phyloP scores from a whole-genome alignment of 2,888 invertebrate genomes.

The Ochlodes sylvanus region DNA sequence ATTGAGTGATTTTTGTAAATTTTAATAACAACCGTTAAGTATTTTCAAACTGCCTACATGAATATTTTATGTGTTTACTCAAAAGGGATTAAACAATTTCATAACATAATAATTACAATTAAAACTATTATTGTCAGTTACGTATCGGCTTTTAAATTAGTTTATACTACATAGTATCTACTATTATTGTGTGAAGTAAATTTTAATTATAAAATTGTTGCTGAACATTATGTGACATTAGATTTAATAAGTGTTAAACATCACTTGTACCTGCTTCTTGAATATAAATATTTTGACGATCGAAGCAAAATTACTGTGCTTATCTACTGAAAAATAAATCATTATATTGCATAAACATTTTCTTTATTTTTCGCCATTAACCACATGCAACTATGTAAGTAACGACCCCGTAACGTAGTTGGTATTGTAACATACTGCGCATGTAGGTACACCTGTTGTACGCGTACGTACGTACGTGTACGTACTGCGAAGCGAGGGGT shows the following conservation, averaged over 20 bases:
- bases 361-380: conserved; percentile 52
- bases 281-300: conserved; percentile 80
- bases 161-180: background rate
- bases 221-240: conserved; percentile 59
- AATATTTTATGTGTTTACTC: background rate
- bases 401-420: no score
- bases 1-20: conserved; percentile 46
- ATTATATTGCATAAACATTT: conserved; percentile 71
- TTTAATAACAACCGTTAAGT: conserved; percentile 32
- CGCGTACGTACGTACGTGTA: no score
- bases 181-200: conserved; percentile 18
- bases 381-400: no score
- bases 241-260: conserved; percentile 77
- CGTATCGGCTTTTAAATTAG: conserved; percentile 21
- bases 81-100: background rate
- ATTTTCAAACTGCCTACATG: background rate
- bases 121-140: background rate
- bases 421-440: no score
- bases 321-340: conserved; percentile 82
- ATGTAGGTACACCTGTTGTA: no score
- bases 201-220: conserved; percentile 59
- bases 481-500: no score
- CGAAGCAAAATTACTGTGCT: conserved; percentile 85
- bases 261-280: conserved; percentile 83
- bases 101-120: conserved; percentile 1